Percentiles rank a stretch among this genome's conserved stretches.
Evolutionary conservation across 2,797 vertebrate species (phyloP).

Genomic region (Pseudocheirus occidentalis): DNA sequence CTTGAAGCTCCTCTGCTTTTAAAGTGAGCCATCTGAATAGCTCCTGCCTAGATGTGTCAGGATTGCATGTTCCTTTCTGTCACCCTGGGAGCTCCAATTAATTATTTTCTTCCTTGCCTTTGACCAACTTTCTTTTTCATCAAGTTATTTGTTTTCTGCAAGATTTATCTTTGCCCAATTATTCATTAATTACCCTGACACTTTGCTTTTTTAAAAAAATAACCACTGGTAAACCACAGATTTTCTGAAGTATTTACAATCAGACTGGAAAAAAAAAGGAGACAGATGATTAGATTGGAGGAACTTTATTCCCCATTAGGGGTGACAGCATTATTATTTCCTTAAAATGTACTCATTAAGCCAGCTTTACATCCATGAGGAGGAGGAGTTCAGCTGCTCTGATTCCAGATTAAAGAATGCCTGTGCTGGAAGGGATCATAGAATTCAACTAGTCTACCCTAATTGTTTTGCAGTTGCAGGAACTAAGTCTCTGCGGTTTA

Average conservation of each 20-base stretch:
- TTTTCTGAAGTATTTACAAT: conserved; percentile 51
- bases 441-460: background rate
- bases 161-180: conserved; percentile 43
- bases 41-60: background rate
- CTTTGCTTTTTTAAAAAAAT: conserved; percentile 16
- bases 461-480: background rate
- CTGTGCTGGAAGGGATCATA: background rate
- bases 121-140: conserved; percentile 26
- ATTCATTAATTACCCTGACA: conserved; percentile 53
- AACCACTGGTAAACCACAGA: conserved; percentile 29
- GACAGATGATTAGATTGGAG: conserved; percentile 45
- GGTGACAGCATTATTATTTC: conserved; percentile 44
- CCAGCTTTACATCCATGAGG: conserved; percentile 49
- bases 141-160: conserved; percentile 41
- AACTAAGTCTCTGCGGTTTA: background rate
- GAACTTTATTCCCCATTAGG: conserved; percentile 58
- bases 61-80: conserved; percentile 32
- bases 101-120: conserved; percentile 28
- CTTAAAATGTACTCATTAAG: conserved; percentile 65
- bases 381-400: conserved; percentile 39
- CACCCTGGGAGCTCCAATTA: conserved; percentile 19
- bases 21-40: background rate
- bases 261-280: conserved; percentile 39
- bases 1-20: background rate
- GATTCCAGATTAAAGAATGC: conserved; percentile 10